phyloP scores from a whole-genome alignment of 2,113 vertebrate species.

The Neodon shergylaensis region DNA sequence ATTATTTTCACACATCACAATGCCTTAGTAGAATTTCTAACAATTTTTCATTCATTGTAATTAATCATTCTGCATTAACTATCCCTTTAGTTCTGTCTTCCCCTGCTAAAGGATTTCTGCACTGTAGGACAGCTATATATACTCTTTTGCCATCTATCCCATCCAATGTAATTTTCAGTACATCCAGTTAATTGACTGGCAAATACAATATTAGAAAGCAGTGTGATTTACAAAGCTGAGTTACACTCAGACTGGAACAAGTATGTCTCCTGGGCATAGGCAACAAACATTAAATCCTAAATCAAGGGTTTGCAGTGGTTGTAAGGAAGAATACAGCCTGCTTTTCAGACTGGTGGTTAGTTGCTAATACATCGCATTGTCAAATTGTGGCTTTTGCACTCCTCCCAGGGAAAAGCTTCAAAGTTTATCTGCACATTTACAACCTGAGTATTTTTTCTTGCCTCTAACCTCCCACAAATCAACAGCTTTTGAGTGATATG shows the following conservation, averaged over 20 bases:
- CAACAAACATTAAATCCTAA: neutral
- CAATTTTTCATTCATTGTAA: neutral
- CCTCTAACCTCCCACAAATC: neutral
- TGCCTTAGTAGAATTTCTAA: neutral
- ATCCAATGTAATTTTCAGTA: neutral
- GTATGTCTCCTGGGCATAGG: neutral
- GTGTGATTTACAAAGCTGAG: slow-evolving; percentile 4
- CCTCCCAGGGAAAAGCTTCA: neutral
- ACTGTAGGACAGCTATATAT: neutral
- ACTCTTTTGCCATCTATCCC: neutral
- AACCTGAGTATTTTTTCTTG: neutral
- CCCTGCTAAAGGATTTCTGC: neutral
- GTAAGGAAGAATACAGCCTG: neutral
- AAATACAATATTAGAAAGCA: neutral
- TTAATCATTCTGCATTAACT: neutral
- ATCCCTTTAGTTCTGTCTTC: neutral
- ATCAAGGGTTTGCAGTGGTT: neutral
- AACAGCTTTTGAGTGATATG: neutral
- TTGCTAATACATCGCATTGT: neutral
- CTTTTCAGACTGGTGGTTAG: neutral
- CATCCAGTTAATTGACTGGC: neutral
- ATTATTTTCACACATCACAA: neutral
- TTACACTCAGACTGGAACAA: neutral
- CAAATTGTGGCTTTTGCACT: neutral
- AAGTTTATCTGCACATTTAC: neutral